These are phyloP conservation scores for Trichonephila clavata DNA, from an alignment of 1,140 invertebrate genomes.

Conservation along the genomic window DNA sequence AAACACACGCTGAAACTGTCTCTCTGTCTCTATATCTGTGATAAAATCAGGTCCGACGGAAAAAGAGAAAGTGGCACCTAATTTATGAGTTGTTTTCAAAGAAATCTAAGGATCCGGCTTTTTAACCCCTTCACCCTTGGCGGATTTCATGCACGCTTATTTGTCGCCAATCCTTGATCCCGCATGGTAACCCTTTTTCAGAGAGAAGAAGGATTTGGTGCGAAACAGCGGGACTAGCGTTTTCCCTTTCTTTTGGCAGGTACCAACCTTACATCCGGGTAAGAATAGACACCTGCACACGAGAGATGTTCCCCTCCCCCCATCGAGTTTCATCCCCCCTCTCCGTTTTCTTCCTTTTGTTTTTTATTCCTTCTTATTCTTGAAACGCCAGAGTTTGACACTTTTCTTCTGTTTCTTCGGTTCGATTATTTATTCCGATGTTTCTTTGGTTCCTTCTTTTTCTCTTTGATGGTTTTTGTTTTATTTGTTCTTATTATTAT, in stretches of 20 bases:
- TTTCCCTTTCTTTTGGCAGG: constrained; percentile 75
- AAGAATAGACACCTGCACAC: constrained; percentile 73
- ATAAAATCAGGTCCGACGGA: neutral
- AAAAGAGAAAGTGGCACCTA: neutral
- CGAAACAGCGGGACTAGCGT: constrained; percentile 66
- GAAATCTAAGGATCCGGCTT: neutral
- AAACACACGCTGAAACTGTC: neutral
- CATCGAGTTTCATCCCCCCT: constrained; percentile 16
- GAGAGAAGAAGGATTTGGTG: constrained; percentile 71
- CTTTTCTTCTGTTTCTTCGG: constrained; percentile 65
- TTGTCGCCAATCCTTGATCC: constrained; percentile 40
- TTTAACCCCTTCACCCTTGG: constrained; percentile 23
- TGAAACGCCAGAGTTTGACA: constrained; percentile 71
- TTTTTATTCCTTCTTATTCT: constrained; percentile 64
- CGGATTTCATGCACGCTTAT: neutral
- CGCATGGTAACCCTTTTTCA: constrained; percentile 53
- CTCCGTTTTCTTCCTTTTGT: constrained; percentile 29
- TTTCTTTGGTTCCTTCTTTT: constrained; percentile 24
- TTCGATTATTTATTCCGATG: constrained; percentile 70
- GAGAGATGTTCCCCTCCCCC: constrained; percentile 32
- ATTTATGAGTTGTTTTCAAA: constrained; percentile 32
- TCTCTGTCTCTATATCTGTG: neutral
- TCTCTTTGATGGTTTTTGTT: constrained; percentile 1
- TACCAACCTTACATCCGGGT: constrained; percentile 71
- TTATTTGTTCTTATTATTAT: constrained; percentile 1